Percentiles rank a stretch among this genome's conserved stretches.
These are phyloP conservation scores for Brachionus paranguensis DNA, from an alignment of 1,140 invertebrate species.

Conservation along the genomic window DNA sequence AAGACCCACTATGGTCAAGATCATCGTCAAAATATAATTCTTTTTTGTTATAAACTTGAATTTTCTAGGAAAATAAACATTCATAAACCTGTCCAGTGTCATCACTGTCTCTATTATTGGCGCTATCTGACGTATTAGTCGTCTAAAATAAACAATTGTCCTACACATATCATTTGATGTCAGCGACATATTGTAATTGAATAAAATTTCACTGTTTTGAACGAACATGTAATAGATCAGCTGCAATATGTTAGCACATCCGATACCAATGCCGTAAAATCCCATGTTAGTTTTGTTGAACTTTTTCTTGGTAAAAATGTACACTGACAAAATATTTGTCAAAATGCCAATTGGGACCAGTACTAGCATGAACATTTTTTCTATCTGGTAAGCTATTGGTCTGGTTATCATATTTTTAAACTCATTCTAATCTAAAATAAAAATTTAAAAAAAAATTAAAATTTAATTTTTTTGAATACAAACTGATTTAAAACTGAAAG, in stretches of 20 bases:
- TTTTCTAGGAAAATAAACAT: neutral
- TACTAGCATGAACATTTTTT: neutral
- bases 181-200: neutral
- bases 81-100: neutral
- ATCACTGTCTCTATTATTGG: neutral
- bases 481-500: neutral
- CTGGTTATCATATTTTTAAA: neutral
- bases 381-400: neutral
- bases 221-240: neutral
- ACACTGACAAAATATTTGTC: neutral
- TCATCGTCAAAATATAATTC: neutral
- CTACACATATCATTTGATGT: neutral
- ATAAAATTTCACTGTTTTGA: neutral
- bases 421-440: neutral
- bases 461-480: neutral
- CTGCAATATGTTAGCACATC: neutral
- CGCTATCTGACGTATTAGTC: neutral
- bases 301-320: neutral
- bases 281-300: slow-evolving; percentile 11
- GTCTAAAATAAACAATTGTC: neutral
- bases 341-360: neutral
- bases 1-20: neutral
- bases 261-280: neutral
- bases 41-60: neutral
- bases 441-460: neutral